Percentiles rank a stretch among this genome's conserved stretches.
These are phyloP conservation scores for Drosophila fulvimacula DNA, from an alignment of 2,888 invertebrate species.

Conservation along the genomic window DNA sequence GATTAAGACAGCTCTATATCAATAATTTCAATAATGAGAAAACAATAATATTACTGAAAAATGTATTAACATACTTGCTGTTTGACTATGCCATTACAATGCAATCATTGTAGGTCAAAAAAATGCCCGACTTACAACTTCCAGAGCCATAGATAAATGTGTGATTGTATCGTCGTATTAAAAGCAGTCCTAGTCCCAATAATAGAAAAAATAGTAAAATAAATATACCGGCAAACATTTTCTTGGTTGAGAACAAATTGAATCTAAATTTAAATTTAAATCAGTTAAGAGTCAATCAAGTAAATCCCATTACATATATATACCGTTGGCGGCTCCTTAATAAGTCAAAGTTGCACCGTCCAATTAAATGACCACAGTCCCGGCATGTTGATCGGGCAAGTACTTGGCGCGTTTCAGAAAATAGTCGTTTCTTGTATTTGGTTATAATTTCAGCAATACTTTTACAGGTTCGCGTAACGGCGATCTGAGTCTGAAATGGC, in stretches of 20 bases:
- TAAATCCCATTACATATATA: slow-evolving; percentile 12
- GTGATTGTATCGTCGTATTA: slow-evolving; percentile 48
- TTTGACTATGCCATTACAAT: slow-evolving; percentile 29
- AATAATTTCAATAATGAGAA: background rate
- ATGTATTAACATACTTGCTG: background rate
- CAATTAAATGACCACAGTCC: slow-evolving; percentile 38
- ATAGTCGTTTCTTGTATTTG: slow-evolving; percentile 16
- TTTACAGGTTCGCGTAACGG: slow-evolving; percentile 11
- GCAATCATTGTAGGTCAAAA: slow-evolving; percentile 46
- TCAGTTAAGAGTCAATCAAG: background rate
- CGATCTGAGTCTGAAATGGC: background rate
- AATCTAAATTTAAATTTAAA: slow-evolving; percentile 10
- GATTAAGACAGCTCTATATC: background rate
- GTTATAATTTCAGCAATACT: slow-evolving; percentile 21
- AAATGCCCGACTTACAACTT: slow-evolving; percentile 34
- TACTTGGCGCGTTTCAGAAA: background rate
- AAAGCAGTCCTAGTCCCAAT: slow-evolving; percentile 12
- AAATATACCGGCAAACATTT: background rate
- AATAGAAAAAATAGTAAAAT: background rate
- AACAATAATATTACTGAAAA: background rate
- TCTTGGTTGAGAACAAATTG: background rate
- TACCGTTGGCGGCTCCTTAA: slow-evolving; percentile 17
- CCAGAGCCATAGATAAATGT: slow-evolving; percentile 47
- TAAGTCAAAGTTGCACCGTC: slow-evolving; percentile 19
- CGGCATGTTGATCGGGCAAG: slow-evolving; percentile 15